Percentiles rank a stretch among this genome's conserved stretches.
Conservation (phyloP, 1,140 invertebrate genomes). For the Melipona quadrifasciata region DNA sequence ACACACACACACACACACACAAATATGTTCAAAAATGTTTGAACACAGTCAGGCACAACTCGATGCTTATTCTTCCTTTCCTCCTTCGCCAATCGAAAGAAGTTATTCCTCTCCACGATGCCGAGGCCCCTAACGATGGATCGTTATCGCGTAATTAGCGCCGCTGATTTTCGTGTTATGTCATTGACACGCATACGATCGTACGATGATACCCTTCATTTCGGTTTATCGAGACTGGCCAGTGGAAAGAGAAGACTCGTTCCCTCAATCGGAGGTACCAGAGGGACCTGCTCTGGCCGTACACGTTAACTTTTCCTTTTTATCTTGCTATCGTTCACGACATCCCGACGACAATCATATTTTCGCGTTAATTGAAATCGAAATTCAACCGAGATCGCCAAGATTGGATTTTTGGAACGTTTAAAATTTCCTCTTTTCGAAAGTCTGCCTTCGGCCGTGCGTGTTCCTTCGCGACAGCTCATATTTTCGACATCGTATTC, state of each 20-base stretch:
- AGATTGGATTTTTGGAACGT: not conserved
- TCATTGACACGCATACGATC: constrained; percentile 56
- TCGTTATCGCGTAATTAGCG: constrained; percentile 69
- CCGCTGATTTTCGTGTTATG: constrained; percentile 60
- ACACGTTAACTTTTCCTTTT: not conserved
- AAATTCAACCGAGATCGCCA: not conserved
- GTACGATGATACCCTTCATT: constrained; percentile 41
- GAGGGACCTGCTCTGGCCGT: not conserved
- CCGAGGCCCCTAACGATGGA: constrained; percentile 27
- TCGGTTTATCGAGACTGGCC: not conserved
- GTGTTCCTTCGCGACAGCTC: no score
- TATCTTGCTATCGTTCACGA: no score
- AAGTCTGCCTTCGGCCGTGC: no score
- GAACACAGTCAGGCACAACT: constrained; percentile 46
- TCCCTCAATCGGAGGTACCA: not conserved
- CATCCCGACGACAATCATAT: not conserved
- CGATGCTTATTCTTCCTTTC: constrained; percentile 44
- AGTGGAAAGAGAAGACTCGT: not conserved
- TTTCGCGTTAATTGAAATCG: not conserved
- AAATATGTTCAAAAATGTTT: constrained; percentile 50
- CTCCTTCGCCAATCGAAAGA: constrained; percentile 24
- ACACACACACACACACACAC: not conserved
- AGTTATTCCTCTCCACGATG: not conserved
- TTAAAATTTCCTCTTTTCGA: no score
- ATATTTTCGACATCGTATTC: no score